Evolutionary conservation across 2,113 vertebrate genomes (phyloP).

Genomic region (Pyxicephalus adspersus): DNA sequence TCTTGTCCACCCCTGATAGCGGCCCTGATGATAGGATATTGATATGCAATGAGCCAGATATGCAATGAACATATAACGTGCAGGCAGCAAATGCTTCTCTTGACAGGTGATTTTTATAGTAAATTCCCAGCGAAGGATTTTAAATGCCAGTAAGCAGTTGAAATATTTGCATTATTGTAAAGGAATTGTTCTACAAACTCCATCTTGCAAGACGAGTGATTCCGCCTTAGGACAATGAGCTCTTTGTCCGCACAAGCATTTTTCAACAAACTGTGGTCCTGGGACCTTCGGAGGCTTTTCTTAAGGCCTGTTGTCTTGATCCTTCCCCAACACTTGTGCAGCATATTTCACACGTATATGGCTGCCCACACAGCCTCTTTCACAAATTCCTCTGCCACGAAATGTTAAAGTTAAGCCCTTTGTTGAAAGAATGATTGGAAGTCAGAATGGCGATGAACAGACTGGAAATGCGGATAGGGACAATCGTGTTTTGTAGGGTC

Average conservation of each 20-base stretch:
- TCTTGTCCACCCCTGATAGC: no score
- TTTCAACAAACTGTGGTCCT: conserved; percentile 71
- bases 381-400: conserved; percentile 76
- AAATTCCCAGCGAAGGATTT: no score
- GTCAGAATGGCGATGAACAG: conserved; percentile 70
- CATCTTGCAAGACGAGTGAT: conserved; percentile 62
- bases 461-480: conserved; percentile 68
- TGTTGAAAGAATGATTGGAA: conserved; percentile 73
- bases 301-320: conserved; percentile 79
- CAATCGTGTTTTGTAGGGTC: conserved; percentile 83
- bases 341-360: conserved; percentile 73
- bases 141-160: background rate
- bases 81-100: no score
- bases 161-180: conserved; percentile 34
- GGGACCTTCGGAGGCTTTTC: conserved; percentile 74
- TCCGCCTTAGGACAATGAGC: conserved; percentile 74
- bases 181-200: conserved; percentile 8
- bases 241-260: conserved; percentile 80
- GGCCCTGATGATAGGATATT: no score
- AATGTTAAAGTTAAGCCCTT: conserved; percentile 72
- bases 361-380: conserved; percentile 79
- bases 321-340: conserved; percentile 72
- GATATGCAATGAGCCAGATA: no score
- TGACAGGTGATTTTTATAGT: no score
- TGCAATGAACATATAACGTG: no score